Conservation (phyloP, 1,140 invertebrate genomes). For the Triops cancriformis region DNA sequence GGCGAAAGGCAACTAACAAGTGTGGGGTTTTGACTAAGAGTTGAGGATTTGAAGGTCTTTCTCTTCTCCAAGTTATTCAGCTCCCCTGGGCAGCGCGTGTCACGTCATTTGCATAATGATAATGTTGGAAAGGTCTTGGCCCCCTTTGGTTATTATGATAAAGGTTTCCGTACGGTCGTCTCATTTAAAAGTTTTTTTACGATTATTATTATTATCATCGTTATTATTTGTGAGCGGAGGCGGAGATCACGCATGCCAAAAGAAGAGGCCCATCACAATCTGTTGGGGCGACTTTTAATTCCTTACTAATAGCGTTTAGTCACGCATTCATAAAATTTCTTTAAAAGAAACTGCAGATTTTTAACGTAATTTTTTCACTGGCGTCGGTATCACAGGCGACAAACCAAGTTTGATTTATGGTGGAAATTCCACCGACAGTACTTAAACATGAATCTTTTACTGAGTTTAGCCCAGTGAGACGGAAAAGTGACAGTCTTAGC, state of each 20-base stretch:
- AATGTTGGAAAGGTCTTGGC: conserved; percentile 10
- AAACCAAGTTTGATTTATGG: no score
- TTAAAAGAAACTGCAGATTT: not conserved
- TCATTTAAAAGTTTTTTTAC: not conserved
- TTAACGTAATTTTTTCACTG: no score
- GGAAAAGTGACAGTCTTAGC: no score
- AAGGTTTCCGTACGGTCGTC: conserved; percentile 1
- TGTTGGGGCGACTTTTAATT: not conserved
- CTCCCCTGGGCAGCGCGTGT: conserved; percentile 11
- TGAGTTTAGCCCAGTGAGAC: no score
- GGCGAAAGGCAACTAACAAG: not conserved
- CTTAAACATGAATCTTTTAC: no score
- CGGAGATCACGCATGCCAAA: not conserved
- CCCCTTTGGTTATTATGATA: conserved; percentile 14
- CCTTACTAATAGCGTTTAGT: not conserved
- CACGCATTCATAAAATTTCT: not conserved
- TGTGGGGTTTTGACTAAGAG: no score
- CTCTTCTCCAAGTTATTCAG: not conserved
- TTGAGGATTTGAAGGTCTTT: not conserved
- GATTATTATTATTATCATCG: not conserved
- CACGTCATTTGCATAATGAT: conserved; percentile 14
- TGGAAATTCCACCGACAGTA: no score
- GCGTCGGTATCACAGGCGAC: no score
- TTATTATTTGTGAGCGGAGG: not conserved
- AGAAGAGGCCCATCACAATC: not conserved